phyloP scores from a whole-genome alignment of 1,140 invertebrate genomes.

The Scaptomyza graminum region DNA sequence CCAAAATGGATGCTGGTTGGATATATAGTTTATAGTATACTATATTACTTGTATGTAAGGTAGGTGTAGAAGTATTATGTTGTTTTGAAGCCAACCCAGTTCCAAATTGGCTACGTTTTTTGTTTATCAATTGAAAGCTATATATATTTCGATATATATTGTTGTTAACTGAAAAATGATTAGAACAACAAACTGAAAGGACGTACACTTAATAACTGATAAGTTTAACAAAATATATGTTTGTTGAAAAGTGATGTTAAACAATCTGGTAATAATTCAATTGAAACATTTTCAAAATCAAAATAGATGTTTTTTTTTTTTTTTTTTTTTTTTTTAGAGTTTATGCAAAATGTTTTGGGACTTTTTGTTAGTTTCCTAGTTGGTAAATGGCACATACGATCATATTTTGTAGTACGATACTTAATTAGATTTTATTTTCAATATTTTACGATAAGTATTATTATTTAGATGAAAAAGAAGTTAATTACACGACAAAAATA shows the following conservation, averaged over 20 bases:
- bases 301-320: conserved; percentile 54
- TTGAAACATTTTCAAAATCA: conserved; percentile 59
- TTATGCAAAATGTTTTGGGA: conserved; percentile 45
- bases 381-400: conserved; percentile 54
- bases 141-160: conserved; percentile 50
- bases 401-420: conserved; percentile 43
- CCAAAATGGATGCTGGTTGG: conserved; percentile 13
- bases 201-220: conserved; percentile 74
- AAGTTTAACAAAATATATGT: conserved; percentile 62
- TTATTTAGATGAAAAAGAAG: conserved; percentile 24
- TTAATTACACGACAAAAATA: conserved; percentile 58
- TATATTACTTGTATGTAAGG: conserved; percentile 12
- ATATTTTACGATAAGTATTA: conserved; percentile 64
- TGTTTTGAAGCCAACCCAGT: conserved; percentile 26
- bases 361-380: conserved; percentile 62
- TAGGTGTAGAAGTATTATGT: conserved; percentile 1
- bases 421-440: conserved; percentile 41
- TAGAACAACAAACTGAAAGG: conserved; percentile 73
- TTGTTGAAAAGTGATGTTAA: conserved; percentile 70
- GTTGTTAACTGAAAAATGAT: conserved; percentile 61
- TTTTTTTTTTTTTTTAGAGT: conserved; percentile 35
- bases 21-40: conserved; percentile 1
- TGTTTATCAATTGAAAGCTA: conserved; percentile 39
- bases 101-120: conserved; percentile 15
- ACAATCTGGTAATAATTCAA: conserved; percentile 64